Percentiles rank a stretch among this genome's conserved stretches.
Evolutionary conservation across 2,888 invertebrate genomes (phyloP).

Genomic region (Chrysodeixis includens): DNA sequence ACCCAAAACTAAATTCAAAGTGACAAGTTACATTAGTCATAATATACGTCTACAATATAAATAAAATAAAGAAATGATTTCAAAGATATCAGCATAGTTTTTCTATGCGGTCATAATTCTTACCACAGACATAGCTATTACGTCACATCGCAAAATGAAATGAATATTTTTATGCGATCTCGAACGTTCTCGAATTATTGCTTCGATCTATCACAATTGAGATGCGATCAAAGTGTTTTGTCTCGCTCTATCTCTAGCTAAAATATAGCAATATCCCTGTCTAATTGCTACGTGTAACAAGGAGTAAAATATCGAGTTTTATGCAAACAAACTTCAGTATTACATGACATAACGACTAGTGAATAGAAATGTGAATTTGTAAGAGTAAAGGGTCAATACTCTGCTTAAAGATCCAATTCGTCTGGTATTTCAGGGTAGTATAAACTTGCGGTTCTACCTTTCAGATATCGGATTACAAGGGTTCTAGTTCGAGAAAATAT

Average conservation of each 20-base stretch:
- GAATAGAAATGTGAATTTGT: background rate
- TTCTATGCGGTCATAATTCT: background rate
- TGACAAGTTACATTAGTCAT: background rate
- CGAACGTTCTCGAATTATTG: slow-evolving; percentile 19
- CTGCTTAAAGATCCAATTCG: background rate
- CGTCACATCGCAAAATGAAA: background rate
- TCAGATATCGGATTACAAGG: slow-evolving; percentile 4
- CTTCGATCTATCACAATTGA: slow-evolving; percentile 35
- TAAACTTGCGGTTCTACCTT: background rate
- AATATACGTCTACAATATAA: background rate
- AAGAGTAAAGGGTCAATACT: background rate
- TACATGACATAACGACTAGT: too few relatives aligned
- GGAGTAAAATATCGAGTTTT: background rate
- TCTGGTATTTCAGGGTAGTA: background rate
- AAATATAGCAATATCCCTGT: background rate
- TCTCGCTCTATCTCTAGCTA: background rate
- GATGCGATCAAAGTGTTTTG: slow-evolving; percentile 8
- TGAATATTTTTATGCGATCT: background rate
- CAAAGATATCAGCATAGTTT: background rate
- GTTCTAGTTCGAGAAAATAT: background rate
- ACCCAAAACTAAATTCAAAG: too few relatives aligned
- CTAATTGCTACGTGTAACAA: background rate
- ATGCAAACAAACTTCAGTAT: background rate
- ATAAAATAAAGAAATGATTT: background rate
- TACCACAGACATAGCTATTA: background rate